These are phyloP conservation scores for Hypomecis atomaria DNA, from an alignment of 2,888 invertebrate genomes.

Conservation along the genomic window DNA sequence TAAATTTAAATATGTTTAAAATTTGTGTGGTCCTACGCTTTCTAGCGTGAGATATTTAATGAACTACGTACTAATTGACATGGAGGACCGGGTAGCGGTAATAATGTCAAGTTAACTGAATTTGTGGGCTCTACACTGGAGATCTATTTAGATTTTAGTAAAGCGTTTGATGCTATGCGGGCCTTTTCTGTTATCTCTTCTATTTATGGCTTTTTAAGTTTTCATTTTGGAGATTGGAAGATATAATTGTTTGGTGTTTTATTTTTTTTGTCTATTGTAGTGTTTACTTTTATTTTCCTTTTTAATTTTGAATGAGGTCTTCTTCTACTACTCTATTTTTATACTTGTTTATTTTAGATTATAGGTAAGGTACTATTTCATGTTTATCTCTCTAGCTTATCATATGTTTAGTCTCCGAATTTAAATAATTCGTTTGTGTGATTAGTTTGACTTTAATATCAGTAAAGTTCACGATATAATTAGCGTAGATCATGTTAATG, in stretches of 20 bases:
- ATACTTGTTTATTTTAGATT: background rate
- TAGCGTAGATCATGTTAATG: no score
- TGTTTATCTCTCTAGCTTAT: no score
- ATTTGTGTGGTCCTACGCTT: slow-evolving; percentile 48
- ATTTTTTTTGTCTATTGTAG: slow-evolving; percentile 11
- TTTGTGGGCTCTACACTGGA: slow-evolving; percentile 59
- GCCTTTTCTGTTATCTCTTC: slow-evolving; percentile 40
- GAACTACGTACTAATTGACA: slow-evolving; percentile 68
- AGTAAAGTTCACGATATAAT: slow-evolving; percentile 7
- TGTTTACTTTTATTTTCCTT: slow-evolving; percentile 11
- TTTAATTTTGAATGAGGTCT: background rate
- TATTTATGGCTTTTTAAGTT: slow-evolving; percentile 40
- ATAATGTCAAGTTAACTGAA: slow-evolving; percentile 63
- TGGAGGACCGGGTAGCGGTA: slow-evolving; percentile 52
- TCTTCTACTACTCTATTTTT: slow-evolving; percentile 5
- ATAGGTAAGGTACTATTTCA: background rate
- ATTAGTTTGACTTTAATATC: background rate
- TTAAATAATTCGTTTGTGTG: background rate
- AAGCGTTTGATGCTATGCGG: slow-evolving; percentile 53
- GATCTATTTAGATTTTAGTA: slow-evolving; percentile 50
- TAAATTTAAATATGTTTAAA: slow-evolving; percentile 44
- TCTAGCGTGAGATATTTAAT: slow-evolving; percentile 48
- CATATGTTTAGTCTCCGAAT: no score
- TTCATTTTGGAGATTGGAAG: slow-evolving; percentile 30
- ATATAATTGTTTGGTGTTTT: slow-evolving; percentile 11